Evolutionary conservation across 2,797 vertebrate species (phyloP).

Genomic region (Alfaro cultratus): DNA sequence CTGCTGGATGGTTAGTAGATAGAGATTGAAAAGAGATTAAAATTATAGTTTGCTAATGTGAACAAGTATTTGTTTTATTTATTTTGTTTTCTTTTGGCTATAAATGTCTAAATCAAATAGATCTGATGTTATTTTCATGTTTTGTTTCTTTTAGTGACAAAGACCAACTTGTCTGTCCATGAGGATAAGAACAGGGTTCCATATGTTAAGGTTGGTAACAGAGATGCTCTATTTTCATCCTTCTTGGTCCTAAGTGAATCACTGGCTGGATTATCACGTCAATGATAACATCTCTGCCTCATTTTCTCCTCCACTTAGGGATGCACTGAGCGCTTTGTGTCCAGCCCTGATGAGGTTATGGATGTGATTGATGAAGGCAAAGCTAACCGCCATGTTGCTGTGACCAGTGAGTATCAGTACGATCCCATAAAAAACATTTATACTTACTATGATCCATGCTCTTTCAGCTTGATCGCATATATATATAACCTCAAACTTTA

Average conservation of each 20-base stretch:
- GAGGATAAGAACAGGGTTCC: conserved; percentile 99
- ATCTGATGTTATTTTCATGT: neutral
- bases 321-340: conserved; percentile 97
- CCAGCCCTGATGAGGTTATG: conserved; percentile 97
- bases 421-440: neutral
- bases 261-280: conserved; percentile 1
- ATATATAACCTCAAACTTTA: neutral
- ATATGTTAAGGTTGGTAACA: conserved; percentile 89
- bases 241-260: conserved; percentile 2
- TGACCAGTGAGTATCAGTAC: conserved; percentile 88
- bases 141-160: conserved; percentile 85
- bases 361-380: conserved; percentile 98
- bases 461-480: neutral
- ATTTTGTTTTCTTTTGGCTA: neutral
- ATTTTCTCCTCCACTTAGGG: conserved; percentile 78
- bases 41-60: neutral
- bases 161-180: conserved; percentile 96
- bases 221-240: neutral
- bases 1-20: conserved; percentile 90
- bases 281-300: conserved; percentile 3
- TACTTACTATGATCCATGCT: too few species aligned
- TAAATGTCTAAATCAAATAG: neutral
- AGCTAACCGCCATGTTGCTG: conserved; percentile 93
- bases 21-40: neutral
- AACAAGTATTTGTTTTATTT: neutral